A percentile compares a stretch with the other conserved stretches of the same genome.
phyloP scores from a whole-genome alignment of 2,113 vertebrate genomes.

The Arvicanthis niloticus region DNA sequence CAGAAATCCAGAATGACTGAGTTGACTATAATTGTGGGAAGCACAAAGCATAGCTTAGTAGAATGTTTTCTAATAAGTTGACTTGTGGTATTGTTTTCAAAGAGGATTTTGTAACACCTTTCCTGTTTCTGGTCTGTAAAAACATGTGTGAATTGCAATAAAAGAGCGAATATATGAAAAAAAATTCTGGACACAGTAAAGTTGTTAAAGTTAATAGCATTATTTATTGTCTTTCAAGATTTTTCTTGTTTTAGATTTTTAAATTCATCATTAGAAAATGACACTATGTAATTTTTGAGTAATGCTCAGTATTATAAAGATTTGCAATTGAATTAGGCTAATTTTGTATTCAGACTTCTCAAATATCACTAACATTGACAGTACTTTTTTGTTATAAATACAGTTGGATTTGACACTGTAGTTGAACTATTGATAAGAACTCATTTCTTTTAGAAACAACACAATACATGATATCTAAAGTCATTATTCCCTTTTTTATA shows the following conservation, averaged over 20 bases:
- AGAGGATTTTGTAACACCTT: neutral
- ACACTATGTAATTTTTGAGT: neutral
- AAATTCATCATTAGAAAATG: neutral
- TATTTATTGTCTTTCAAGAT: neutral
- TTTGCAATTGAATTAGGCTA: neutral
- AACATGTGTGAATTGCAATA: neutral
- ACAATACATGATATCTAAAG: neutral
- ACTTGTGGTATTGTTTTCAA: neutral
- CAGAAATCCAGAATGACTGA: too few species aligned
- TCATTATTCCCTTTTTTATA: too few species aligned
- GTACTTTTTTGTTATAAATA: neutral
- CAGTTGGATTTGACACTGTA: neutral
- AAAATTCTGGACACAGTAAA: neutral
- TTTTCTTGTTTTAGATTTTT: neutral
- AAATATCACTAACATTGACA: neutral
- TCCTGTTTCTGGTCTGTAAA: neutral
- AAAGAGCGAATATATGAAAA: neutral
- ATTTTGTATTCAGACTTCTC: neutral
- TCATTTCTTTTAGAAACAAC: neutral
- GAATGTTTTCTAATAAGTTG: neutral
- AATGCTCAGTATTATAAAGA: neutral
- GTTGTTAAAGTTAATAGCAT: neutral
- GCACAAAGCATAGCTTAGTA: too few species aligned
- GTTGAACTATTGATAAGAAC: neutral
- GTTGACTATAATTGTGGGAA: too few species aligned